Percentiles rank a stretch among this genome's conserved stretches.
Conservation (phyloP, 2,888 invertebrate species). For the Lepidochrysops patricia region DNA sequence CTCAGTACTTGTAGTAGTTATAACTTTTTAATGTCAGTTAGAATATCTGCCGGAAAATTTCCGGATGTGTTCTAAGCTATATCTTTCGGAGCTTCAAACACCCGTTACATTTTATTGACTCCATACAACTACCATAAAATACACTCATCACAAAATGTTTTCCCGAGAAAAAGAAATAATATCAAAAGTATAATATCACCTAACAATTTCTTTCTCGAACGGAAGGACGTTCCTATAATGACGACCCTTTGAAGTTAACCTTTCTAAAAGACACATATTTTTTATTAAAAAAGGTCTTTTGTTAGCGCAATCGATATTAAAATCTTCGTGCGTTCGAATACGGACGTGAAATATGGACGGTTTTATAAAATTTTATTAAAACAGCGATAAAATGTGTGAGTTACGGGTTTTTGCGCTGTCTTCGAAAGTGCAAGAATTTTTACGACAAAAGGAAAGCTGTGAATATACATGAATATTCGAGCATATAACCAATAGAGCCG, state of each 20-base stretch:
- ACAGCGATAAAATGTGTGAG: background rate
- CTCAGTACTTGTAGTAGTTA: no score
- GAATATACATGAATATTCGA: no score
- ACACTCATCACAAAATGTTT: background rate
- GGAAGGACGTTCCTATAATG: background rate
- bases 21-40: no score
- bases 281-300: slow-evolving; percentile 7
- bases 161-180: background rate
- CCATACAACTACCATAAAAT: no score
- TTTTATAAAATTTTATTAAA: slow-evolving; percentile 5
- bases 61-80: background rate
- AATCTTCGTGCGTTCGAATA: slow-evolving; percentile 4
- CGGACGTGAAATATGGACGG: background rate
- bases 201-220: background rate
- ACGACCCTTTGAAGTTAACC: slow-evolving; percentile 2
- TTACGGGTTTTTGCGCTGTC: no score
- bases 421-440: no score
- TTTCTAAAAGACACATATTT: slow-evolving; percentile 6
- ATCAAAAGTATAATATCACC: background rate
- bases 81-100: background rate
- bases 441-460: no score
- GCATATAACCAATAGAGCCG: no score
- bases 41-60: no score
- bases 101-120: no score
- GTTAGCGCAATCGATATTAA: slow-evolving; percentile 9